phyloP scores from a whole-genome alignment of 2,888 invertebrate genomes.

The Caenorhabditis panamensis region DNA sequence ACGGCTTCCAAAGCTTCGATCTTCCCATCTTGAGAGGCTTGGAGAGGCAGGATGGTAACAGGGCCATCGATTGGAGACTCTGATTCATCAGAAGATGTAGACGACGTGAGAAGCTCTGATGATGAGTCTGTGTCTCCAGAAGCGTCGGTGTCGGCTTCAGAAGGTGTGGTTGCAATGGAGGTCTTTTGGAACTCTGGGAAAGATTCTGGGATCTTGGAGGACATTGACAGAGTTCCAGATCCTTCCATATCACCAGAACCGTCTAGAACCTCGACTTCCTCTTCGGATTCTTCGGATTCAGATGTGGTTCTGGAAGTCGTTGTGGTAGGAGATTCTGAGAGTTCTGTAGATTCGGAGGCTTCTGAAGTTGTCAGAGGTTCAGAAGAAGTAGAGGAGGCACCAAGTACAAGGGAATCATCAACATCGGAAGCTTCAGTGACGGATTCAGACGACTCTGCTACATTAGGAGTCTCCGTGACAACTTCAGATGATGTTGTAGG shows the following conservation, averaged over 20 bases:
- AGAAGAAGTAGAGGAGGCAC: background rate
- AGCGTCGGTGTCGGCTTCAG: conserved; percentile 2
- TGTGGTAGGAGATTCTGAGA: conserved; percentile 1
- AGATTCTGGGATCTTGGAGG: background rate
- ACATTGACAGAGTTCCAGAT: background rate
- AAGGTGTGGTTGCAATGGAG: background rate
- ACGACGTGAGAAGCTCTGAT: conserved; percentile 5
- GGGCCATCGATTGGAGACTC: conserved; percentile 43
- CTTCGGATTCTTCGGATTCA: conserved; percentile 19
- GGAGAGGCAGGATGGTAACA: conserved; percentile 48
- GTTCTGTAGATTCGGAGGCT: conserved; percentile 8
- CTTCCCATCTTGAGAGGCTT: conserved; percentile 7
- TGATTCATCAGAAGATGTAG: conserved; percentile 5
- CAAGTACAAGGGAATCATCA: background rate
- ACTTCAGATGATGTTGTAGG: background rate
- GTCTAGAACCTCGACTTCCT: background rate
- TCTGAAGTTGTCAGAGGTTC: conserved; percentile 1
- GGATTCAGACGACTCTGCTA: too few species aligned
- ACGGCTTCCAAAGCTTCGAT: conserved; percentile 13
- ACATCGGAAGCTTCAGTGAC: background rate
- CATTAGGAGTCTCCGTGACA: too few species aligned
- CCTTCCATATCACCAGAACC: conserved; percentile 7
- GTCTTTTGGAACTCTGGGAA: background rate
- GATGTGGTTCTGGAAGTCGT: conserved; percentile 10
- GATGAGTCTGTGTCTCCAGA: conserved; percentile 20